Percentiles rank a stretch among this genome's conserved stretches.
These are phyloP conservation scores for Hybos culiciformis DNA, from an alignment of 2,888 invertebrate species.

Conservation along the genomic window DNA sequence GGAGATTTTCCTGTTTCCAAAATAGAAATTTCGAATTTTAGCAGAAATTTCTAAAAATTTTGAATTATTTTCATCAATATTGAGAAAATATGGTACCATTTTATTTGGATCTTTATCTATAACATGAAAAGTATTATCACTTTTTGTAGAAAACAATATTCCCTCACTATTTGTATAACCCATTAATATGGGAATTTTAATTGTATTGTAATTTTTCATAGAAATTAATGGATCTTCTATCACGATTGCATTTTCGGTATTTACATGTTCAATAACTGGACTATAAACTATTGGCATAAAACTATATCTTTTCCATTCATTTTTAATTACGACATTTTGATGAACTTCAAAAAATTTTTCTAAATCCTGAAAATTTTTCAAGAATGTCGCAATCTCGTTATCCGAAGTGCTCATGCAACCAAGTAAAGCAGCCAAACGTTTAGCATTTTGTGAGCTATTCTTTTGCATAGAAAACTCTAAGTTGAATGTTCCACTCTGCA, in stretches of 20 bases:
- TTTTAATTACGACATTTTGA: not conserved
- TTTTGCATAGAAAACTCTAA: conserved; percentile 14
- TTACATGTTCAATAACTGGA: conserved; percentile 16
- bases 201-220: conserved; percentile 28
- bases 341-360: no score
- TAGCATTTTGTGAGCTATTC: conserved; percentile 11
- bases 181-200: conserved; percentile 37
- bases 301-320: conserved; percentile 11
- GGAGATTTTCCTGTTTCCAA: conserved; percentile 26
- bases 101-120: conserved; percentile 12
- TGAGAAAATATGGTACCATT: conserved; percentile 14
- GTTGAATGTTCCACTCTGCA: conserved; percentile 16
- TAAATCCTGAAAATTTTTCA: conserved; percentile 13
- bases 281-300: conserved; percentile 12
- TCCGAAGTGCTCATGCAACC: conserved; percentile 14
- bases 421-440: conserved; percentile 14
- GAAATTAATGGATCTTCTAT: conserved; percentile 31
- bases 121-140: conserved; percentile 9
- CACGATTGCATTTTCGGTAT: conserved; percentile 13
- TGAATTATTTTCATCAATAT: conserved; percentile 8
- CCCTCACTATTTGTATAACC: conserved; percentile 40
- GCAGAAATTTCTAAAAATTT: conserved; percentile 9
- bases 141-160: conserved; percentile 20
- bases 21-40: conserved; percentile 29
- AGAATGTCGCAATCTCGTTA: conserved; percentile 13